Conservation (phyloP, 2,888 invertebrate genomes). For the Synanthedon andrenaeformis region DNA sequence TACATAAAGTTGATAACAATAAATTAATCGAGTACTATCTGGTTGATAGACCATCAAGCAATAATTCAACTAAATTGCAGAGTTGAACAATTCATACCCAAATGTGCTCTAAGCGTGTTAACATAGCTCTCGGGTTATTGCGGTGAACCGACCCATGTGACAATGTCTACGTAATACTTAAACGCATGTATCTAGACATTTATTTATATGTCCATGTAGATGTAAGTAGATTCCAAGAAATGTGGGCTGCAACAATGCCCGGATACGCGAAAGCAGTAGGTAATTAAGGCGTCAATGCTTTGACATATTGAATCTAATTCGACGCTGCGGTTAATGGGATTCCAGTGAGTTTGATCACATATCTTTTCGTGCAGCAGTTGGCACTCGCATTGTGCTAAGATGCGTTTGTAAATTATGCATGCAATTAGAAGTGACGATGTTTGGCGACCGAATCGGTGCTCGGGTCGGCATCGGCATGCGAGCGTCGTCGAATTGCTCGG, state of each 20-base stretch:
- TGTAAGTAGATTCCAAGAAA: neutral
- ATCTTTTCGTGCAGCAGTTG: conserved; percentile 8
- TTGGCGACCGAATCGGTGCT: conserved; percentile 45
- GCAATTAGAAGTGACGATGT: conserved; percentile 55
- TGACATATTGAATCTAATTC: conserved; percentile 17
- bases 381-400: conserved; percentile 23
- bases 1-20: neutral
- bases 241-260: neutral
- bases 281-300: conserved; percentile 17
- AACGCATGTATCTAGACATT: conserved; percentile 12
- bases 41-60: conserved; percentile 30
- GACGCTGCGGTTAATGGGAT: conserved; percentile 17
- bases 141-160: conserved; percentile 43
- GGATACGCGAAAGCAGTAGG: conserved; percentile 22
- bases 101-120: conserved; percentile 61
- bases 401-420: conserved; percentile 46
- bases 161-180: conserved; percentile 7
- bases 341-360: conserved; percentile 4
- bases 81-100: conserved; percentile 58
- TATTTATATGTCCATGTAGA: conserved; percentile 6
- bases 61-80: conserved; percentile 46
- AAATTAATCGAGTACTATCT: conserved; percentile 19
- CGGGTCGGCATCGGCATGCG: conserved; percentile 41
- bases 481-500: conserved; percentile 2
- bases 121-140: conserved; percentile 55